A percentile compares a stretch with the other conserved stretches of the same genome.
Evolutionary conservation across 2,113 vertebrate genomes (phyloP).

Genomic region (Uria lomvia): DNA sequence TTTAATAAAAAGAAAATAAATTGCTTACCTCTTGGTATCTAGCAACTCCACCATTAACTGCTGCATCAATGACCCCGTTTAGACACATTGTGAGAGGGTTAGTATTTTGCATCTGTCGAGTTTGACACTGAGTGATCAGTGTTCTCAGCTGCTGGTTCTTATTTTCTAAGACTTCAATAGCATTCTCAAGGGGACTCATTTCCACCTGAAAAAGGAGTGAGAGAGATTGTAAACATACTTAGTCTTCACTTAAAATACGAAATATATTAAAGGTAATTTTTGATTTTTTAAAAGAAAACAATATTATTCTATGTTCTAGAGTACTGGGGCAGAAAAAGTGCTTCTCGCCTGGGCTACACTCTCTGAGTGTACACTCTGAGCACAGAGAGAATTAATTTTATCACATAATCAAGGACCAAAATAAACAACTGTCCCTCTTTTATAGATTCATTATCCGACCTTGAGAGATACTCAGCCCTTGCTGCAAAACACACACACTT

Average conservation of each 20-base stretch:
- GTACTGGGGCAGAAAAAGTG: not conserved
- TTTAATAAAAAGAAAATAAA: not conserved
- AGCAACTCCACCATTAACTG: conserved; percentile 95
- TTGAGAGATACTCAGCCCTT: not conserved
- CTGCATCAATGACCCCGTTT: conserved; percentile 97
- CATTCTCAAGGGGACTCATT: conserved; percentile 98
- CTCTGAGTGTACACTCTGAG: not conserved
- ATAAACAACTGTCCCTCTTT: not conserved
- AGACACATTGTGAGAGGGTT: conserved; percentile 99
- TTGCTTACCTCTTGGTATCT: conserved; percentile 93
- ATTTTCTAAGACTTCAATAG: conserved; percentile 97
- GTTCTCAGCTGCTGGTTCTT: conserved; percentile 95
- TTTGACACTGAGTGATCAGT: conserved; percentile 93
- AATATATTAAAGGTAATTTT: not conserved
- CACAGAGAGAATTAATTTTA: not conserved
- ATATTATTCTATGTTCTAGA: not conserved
- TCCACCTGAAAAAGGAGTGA: conserved; percentile 81
- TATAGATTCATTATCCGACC: not conserved
- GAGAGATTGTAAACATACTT: not conserved
- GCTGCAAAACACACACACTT: not conserved
- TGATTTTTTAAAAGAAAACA: not conserved
- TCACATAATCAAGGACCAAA: not conserved
- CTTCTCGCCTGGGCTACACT: not conserved
- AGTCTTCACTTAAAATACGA: not conserved
- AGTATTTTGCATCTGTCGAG: conserved; percentile 95